Percentiles rank a stretch among this genome's conserved stretches.
Evolutionary conservation across 2,113 vertebrate genomes (phyloP).

Genomic region (Percina caprodes): DNA sequence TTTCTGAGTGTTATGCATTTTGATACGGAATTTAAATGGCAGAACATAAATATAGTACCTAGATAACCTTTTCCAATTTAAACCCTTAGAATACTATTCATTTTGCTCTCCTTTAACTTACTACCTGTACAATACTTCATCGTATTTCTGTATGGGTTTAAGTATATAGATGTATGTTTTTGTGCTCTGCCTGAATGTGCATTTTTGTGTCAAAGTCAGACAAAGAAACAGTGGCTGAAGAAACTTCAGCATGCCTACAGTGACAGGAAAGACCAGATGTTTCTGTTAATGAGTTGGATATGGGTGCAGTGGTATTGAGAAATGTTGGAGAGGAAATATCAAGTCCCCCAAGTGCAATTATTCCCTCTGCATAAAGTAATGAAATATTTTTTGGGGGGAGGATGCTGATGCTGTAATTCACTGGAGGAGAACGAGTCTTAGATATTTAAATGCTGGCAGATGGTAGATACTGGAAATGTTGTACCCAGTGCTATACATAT

Average conservation of each 20-base stretch:
- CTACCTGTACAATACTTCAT: background rate
- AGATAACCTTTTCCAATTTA: slow-evolving; percentile 1
- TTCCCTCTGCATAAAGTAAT: slow-evolving; percentile 59
- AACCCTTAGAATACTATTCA: background rate
- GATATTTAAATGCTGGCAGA: slow-evolving; percentile 62
- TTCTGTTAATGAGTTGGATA: slow-evolving; percentile 68
- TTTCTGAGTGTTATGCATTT: slow-evolving; percentile 4
- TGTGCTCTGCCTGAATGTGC: background rate
- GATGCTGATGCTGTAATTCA: slow-evolving; percentile 44
- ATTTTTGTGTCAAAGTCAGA: slow-evolving; percentile 30
- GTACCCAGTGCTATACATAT: slow-evolving; percentile 41
- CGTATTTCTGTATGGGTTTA: background rate
- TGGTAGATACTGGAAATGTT: slow-evolving; percentile 44
- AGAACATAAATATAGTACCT: background rate
- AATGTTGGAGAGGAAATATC: slow-evolving; percentile 58
- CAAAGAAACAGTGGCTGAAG: slow-evolving; percentile 32
- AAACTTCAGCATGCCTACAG: slow-evolving; percentile 28
- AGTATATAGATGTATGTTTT: background rate
- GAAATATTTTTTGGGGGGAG: slow-evolving; percentile 35
- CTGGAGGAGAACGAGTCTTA: slow-evolving; percentile 48
- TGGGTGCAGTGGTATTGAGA: slow-evolving; percentile 53
- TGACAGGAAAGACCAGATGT: slow-evolving; percentile 63
- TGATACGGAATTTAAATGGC: background rate
- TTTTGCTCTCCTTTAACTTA: background rate
- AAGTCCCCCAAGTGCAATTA: slow-evolving; percentile 62